These are phyloP conservation scores for Syrista parreyssii DNA, from an alignment of 2,888 invertebrate species.

Conservation along the genomic window DNA sequence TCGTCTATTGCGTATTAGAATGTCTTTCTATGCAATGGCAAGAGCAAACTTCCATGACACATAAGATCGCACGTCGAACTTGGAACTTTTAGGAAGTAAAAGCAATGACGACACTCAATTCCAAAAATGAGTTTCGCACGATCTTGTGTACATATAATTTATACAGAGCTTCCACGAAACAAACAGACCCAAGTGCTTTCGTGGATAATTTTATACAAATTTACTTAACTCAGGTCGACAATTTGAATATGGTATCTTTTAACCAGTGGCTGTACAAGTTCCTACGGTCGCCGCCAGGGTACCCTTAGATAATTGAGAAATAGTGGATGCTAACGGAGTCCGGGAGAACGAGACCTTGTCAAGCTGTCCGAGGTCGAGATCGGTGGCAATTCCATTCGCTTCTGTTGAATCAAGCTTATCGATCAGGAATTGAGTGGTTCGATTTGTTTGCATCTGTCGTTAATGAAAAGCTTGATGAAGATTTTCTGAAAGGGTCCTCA, in stretches of 20 bases:
- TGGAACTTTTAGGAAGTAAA: background rate
- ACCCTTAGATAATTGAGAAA: background rate
- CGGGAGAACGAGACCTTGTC: background rate
- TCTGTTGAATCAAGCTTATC: background rate
- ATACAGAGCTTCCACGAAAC: background rate
- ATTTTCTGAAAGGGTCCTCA: background rate
- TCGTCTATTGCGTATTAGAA: background rate
- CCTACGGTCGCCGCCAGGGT: background rate
- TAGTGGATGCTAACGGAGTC: background rate
- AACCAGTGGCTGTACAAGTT: background rate
- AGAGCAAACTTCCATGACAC: background rate
- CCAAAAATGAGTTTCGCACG: background rate
- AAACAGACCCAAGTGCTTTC: background rate
- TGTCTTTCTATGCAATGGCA: background rate
- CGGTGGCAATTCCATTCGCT: background rate
- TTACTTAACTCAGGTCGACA: background rate
- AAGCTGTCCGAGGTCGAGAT: background rate
- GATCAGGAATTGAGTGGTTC: background rate
- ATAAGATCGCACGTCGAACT: background rate
- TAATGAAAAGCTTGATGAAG: background rate
- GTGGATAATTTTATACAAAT: background rate
- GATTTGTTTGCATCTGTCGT: background rate
- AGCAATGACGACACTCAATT: background rate
- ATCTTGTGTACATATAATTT: background rate
- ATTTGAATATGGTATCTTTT: background rate